Evolutionary conservation across 1,140 invertebrate genomes (phyloP), one percentile per base, ranked within the genome.

Genomic region (Subanguina moxae): DNA sequence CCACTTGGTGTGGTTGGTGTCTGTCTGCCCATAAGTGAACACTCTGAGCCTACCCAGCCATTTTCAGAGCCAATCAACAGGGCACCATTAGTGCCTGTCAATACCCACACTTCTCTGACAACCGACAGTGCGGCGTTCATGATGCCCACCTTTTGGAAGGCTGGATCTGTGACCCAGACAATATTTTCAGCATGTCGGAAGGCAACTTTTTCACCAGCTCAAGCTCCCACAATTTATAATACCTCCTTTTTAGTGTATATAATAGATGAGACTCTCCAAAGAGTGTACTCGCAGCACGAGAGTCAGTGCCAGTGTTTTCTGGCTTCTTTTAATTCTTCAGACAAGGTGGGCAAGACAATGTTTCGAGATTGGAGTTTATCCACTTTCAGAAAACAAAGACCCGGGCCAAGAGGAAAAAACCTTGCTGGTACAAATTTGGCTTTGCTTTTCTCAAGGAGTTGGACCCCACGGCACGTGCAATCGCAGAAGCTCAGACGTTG

Each of bases 381-480:
- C 11, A 0, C n/a, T 28, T 63, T 43, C 27, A 43, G 62, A 45
- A n/a, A 45, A 27, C 28, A 63, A 38, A 23, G 28, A 56, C 13
- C 19, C 17, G 48, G 30, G 13, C 1, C 27, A 59, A 38, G 23
- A 25, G 48, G 15, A 63, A 70, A n/a, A 23, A 27, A 43, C 19
- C 42, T 52, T 73, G 71, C 57, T 73, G 71, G 71, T 67, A 65
- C 43, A 64, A 63, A 45, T 73, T 73, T 63, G 71, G 62, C 5
- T 75, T 73, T 73, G 71, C 74, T 32, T 73, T 73, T 68, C 30
- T 74, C 17, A 48, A 32, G 21, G 62, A 73, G 23, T 59, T 73
- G 25, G 58, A 46, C 38, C 48, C 48, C 8, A 25, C 23, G 8
- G 48, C 23, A 52, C 48, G n/a, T 15, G 23, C 48, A 3, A 8